phyloP scores from a whole-genome alignment of 2,888 invertebrate species.

The Crepidodera aurea region DNA sequence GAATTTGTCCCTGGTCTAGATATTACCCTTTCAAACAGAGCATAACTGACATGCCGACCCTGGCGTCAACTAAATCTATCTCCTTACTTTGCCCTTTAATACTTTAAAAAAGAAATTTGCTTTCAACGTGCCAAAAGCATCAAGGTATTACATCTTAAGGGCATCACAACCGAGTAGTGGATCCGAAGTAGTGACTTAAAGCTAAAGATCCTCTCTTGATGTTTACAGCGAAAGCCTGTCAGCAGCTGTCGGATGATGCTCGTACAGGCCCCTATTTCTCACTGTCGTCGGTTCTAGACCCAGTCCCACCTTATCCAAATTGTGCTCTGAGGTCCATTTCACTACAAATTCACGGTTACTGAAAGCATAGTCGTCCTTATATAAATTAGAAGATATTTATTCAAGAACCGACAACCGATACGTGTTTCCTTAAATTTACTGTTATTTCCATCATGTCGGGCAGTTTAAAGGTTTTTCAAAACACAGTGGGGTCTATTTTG shows the following conservation, averaged over 20 bases:
- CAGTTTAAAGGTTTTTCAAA: no score
- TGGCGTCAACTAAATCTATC: no score
- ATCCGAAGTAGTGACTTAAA: constrained; percentile 38
- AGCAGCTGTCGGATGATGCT: constrained; percentile 55
- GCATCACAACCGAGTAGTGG: constrained; percentile 32
- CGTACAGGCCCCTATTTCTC: constrained; percentile 57
- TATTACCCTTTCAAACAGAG: no score
- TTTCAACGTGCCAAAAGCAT: constrained; percentile 29
- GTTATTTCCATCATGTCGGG: not conserved
- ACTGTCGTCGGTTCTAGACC: constrained; percentile 50
- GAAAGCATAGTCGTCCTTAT: constrained; percentile 29
- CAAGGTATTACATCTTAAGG: constrained; percentile 37
- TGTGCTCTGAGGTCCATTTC: constrained; percentile 49
- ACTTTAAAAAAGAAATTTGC: constrained; percentile 30
- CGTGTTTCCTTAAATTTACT: not conserved
- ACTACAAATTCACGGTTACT: constrained; percentile 50
- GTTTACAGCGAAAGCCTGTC: constrained; percentile 53
- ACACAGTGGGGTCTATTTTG: no score
- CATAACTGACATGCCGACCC: no score
- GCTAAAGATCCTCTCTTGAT: constrained; percentile 46
- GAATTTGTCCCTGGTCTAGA: no score
- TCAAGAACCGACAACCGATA: not conserved
- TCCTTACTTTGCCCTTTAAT: no score
- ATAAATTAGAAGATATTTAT: not conserved
- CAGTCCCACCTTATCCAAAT: constrained; percentile 57